Evolutionary conservation across 35 echinoderm and acorn worm species (phyloP).

Genomic region (Chiridota heheva): DNA sequence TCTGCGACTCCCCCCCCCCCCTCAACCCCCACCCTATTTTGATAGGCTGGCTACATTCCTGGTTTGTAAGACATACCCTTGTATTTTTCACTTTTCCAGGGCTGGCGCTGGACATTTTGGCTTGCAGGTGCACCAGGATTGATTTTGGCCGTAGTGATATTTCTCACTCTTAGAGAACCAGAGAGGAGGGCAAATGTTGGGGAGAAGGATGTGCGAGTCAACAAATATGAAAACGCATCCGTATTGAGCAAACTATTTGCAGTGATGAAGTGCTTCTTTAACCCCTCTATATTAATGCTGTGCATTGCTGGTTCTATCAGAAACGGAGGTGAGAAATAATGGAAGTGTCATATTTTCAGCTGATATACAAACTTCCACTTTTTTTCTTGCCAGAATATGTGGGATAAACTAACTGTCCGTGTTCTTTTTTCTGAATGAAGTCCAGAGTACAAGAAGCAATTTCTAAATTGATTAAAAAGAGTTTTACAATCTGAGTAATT

Average conservation of each 20-base stretch:
- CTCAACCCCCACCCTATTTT: no score
- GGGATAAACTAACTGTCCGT: no score
- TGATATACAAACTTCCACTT: no score
- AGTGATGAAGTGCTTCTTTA: slow-evolving; percentile 41
- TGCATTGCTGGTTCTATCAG: slow-evolving; percentile 85
- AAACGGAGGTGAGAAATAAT: slow-evolving; percentile 58
- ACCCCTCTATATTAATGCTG: slow-evolving; percentile 61
- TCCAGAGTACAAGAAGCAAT: no score
- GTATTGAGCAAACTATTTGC: slow-evolving; percentile 35
- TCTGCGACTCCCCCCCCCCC: no score
- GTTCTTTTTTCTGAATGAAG: no score
- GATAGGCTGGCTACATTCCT: no score
- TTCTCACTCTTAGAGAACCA: slow-evolving; percentile 60
- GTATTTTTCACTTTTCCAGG: slow-evolving; percentile 34
- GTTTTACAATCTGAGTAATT: no score
- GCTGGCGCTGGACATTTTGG: slow-evolving; percentile 78
- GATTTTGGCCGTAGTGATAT: slow-evolving; percentile 45
- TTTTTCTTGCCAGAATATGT: no score
- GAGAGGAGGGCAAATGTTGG: slow-evolving; percentile 35
- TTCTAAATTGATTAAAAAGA: no score
- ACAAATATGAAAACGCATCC: slow-evolving; percentile 1
- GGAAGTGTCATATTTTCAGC: no score
- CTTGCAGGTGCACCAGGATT: slow-evolving; percentile 69
- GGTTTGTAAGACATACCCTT: no score
- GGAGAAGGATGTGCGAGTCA: slow-evolving; percentile 5